Percentiles rank a stretch among this genome's conserved stretches.
Evolutionary conservation across 2,888 invertebrate genomes (phyloP).

Genomic region (Zelleria hepariella): DNA sequence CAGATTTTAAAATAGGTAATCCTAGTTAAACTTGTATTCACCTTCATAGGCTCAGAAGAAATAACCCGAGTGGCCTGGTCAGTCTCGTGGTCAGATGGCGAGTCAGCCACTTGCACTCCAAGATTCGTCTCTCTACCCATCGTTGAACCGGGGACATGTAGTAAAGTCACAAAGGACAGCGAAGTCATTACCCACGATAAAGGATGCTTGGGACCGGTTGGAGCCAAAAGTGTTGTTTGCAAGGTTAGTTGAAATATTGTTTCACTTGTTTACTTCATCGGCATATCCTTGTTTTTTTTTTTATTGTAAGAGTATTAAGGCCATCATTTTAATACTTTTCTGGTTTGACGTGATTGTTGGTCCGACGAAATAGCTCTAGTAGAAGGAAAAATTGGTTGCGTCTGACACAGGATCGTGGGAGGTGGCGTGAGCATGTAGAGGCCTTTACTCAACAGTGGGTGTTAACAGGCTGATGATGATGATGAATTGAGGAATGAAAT

Average conservation of each 20-base stretch:
- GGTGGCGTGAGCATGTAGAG: too few relatives aligned
- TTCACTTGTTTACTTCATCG: background rate
- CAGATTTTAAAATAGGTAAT: too few relatives aligned
- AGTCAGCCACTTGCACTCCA: conserved; percentile 62
- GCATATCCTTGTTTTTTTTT: background rate
- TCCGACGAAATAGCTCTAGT: too few relatives aligned
- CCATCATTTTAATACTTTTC: too few relatives aligned
- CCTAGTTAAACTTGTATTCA: background rate
- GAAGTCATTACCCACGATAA: conserved; percentile 55
- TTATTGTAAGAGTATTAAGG: too few relatives aligned
- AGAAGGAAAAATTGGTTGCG: too few relatives aligned
- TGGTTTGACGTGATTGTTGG: too few relatives aligned
- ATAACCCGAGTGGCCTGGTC: conserved; percentile 34
- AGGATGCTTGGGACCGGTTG: conserved; percentile 69
- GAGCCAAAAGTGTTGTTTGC: conserved; percentile 58
- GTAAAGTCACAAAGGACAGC: conserved; percentile 33
- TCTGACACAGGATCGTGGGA: too few relatives aligned
- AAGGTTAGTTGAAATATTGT: conserved; percentile 38
- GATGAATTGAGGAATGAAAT: too few relatives aligned
- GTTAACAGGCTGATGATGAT: too few relatives aligned
- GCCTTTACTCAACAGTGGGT: too few relatives aligned
- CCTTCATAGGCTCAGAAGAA: conserved; percentile 14
- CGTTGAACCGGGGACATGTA: conserved; percentile 51
- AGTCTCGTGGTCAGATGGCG: conserved; percentile 40
- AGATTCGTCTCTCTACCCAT: conserved; percentile 67